Percentiles rank a stretch among this genome's conserved stretches.
phyloP scores from a whole-genome alignment of 2,113 vertebrate species.

The Panthera uncia region DNA sequence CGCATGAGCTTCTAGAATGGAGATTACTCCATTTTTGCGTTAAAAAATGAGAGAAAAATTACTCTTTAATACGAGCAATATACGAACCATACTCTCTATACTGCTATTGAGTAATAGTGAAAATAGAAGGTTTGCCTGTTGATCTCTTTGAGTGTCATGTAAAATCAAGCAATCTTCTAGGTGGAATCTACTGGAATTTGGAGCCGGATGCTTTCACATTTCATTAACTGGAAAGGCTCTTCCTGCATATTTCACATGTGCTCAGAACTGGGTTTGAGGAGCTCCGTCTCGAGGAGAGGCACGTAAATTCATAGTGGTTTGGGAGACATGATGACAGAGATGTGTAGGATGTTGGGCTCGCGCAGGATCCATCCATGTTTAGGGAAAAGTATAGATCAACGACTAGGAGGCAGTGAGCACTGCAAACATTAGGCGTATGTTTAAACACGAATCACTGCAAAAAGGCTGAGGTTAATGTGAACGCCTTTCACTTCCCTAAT shows the following conservation, averaged over 20 bases:
- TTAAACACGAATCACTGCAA: slow-evolving; percentile 64
- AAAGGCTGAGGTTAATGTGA: slow-evolving; percentile 64
- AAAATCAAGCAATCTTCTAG: slow-evolving; percentile 26
- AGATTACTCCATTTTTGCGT: background rate
- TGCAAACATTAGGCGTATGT: slow-evolving; percentile 32
- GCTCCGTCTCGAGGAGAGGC: background rate
- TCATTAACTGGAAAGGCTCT: background rate
- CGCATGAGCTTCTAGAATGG: background rate
- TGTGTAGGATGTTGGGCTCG: background rate
- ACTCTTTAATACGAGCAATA: background rate
- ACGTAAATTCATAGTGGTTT: background rate
- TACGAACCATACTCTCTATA: background rate
- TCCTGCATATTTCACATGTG: background rate
- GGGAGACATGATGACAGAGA: background rate
- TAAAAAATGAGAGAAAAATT: background rate
- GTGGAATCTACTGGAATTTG: background rate
- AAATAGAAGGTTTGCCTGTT: background rate
- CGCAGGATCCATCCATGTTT: background rate
- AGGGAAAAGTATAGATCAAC: slow-evolving; percentile 29
- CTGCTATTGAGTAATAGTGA: background rate
- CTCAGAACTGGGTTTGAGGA: background rate
- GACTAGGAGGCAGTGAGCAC: background rate
- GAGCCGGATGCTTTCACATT: background rate
- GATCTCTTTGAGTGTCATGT: background rate
- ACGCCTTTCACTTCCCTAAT: slow-evolving; percentile 56